These are phyloP conservation scores for Ceratitis capitata DNA, from an alignment of 1,140 invertebrate species.

Conservation along the genomic window DNA sequence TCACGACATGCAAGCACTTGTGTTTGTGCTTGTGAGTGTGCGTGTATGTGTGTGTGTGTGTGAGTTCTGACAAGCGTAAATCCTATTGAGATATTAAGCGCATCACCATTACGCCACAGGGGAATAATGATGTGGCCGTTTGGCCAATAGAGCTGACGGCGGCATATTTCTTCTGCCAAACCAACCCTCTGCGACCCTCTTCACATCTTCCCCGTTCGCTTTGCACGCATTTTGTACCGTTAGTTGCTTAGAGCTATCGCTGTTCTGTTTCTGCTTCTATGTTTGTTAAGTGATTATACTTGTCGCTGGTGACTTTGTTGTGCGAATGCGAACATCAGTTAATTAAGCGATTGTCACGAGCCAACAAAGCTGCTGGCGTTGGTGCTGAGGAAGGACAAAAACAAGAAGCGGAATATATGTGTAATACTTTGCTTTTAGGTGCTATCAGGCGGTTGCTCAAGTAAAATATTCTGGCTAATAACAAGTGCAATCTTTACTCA, in stretches of 20 bases:
- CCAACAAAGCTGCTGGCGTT: too few relatives aligned
- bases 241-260: not conserved
- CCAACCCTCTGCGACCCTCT: not conserved
- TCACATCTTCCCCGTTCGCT: not conserved
- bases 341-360: not conserved
- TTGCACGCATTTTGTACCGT: too few relatives aligned
- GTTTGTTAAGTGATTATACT: conserved; percentile 40
- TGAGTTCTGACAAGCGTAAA: conserved; percentile 5
- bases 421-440: not conserved
- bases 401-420: too few relatives aligned
- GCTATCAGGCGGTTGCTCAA: not conserved
- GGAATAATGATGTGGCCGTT: conserved; percentile 28
- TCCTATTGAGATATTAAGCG: conserved; percentile 27
- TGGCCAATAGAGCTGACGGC: not conserved
- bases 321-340: conserved; percentile 12
- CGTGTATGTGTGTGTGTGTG: not conserved
- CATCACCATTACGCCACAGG: not conserved
- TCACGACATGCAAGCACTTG: not conserved
- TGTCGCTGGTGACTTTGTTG: not conserved
- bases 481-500: not conserved
- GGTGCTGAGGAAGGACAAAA: not conserved
- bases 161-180: not conserved
- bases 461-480: conserved; percentile 22
- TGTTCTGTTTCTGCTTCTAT: not conserved
- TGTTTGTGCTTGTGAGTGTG: not conserved